Base-by-base conservation (phyloP, 2,888 invertebrate genomes). In the Petrolisthes manimaculis region DNA sequence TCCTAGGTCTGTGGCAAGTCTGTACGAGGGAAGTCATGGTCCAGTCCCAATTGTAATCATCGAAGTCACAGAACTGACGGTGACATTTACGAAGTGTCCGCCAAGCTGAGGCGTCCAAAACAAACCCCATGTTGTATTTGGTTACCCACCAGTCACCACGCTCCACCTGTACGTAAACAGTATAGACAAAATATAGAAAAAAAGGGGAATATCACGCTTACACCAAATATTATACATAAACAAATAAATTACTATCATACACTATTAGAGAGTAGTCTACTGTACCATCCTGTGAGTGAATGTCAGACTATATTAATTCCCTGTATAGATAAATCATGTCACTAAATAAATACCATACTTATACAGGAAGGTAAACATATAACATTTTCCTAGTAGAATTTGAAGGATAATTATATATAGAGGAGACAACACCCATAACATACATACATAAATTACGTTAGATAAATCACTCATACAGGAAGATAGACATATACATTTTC, bases 11-110 rank as follows among this genome's bases (percentile, higher is more conserved):
- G 21, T 61, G 75, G 92, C 92, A 86, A 18, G 85, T 96, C 93
- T 97, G 97, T 90, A 93, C 93, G 53, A 94, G 91, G 93, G 97
- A 96, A 91, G 98, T 96, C 91, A 99, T 93, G 0, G 98, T 98
- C 96, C 99, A 99, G 92, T 99, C 99, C 99, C 99, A 99, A 93
- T 99, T 99, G 93, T 99, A 99, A 92, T 99, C 99, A 92, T 99
- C 99, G 93, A 97, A 99, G 1, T 96, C 95, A 93, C 99, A 99
- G 93, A 99, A 99, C 92, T 96, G 95, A 6, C 18, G 9, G 24
- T 80, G 79, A 18, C 89, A 89, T 3, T n/a, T n/a, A 91, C 93
- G 93, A 71, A 99, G 95, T 91, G 95, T 95, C 89, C 94, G 94
- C 98, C 98, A 99, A 0, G 98, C 96, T 0, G 95, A 95, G 51